Percentiles rank a stretch among this genome's conserved stretches.
These are phyloP conservation scores for Argyra leucocephala DNA, from an alignment of 2,888 invertebrate genomes.

Conservation along the genomic window DNA sequence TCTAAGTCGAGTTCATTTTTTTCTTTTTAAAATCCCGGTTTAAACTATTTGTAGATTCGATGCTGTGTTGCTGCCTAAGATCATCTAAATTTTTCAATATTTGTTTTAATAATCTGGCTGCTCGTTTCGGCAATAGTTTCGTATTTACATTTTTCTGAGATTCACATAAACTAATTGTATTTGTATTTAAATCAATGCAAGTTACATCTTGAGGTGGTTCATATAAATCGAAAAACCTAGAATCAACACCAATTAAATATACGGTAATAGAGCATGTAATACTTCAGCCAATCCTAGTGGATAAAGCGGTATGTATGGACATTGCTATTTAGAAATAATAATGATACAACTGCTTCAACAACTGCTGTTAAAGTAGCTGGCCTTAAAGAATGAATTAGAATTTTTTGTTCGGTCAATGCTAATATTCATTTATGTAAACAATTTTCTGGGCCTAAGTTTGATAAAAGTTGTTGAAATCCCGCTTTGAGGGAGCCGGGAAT, in stretches of 20 bases:
- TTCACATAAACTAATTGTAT: slow-evolving; percentile 87
- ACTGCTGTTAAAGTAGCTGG: slow-evolving; percentile 95
- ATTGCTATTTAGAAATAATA: slow-evolving; percentile 99
- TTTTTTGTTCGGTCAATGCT: slow-evolving; percentile 92
- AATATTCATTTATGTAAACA: slow-evolving; percentile 79
- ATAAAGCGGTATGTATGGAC: slow-evolving; percentile 97
- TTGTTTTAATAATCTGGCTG: slow-evolving; percentile 69
- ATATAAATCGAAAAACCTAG: slow-evolving; percentile 92
- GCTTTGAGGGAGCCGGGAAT: slow-evolving; percentile 91
- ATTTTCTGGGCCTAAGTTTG: slow-evolving; percentile 89
- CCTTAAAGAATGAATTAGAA: slow-evolving; percentile 85
- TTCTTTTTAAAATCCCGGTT: slow-evolving; percentile 75
- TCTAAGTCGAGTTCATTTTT: slow-evolving; percentile 79
- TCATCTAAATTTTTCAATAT: slow-evolving; percentile 68
- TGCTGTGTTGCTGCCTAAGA: slow-evolving; percentile 44
- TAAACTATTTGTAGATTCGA: slow-evolving; percentile 56
- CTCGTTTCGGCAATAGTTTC: slow-evolving; percentile 77
- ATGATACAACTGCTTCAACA: slow-evolving; percentile 88
- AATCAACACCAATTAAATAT: slow-evolving; percentile 97
- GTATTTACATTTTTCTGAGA: slow-evolving; percentile 70
- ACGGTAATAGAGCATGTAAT: slow-evolving; percentile 92
- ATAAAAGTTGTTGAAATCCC: slow-evolving; percentile 79
- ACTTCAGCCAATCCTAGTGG: slow-evolving; percentile 90
- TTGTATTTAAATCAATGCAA: slow-evolving; percentile 96
- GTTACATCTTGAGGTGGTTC: slow-evolving; percentile 95